Conservation (phyloP, 2,797 vertebrate species). For the Pachyuromys duprasi region DNA sequence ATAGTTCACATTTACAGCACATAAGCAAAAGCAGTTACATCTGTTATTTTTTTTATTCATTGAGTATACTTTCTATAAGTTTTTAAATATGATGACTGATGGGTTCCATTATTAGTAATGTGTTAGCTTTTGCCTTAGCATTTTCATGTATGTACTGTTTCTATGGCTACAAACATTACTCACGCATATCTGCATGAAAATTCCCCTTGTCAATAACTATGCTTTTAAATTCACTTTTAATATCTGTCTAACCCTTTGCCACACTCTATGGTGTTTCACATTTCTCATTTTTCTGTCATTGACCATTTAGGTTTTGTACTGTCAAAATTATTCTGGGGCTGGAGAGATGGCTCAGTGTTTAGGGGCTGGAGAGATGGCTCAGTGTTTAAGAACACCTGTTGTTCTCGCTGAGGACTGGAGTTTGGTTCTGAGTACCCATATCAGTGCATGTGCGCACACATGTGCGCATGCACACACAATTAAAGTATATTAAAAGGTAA, state of each 20-base stretch:
- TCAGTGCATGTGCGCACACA: too few species aligned
- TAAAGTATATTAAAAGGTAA: not conserved
- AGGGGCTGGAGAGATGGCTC: not conserved
- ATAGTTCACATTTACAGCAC: slow-evolving; percentile 45
- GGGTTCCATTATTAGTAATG: slow-evolving; percentile 46
- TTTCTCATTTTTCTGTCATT: slow-evolving; percentile 41
- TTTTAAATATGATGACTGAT: slow-evolving; percentile 44
- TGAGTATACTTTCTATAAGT: slow-evolving; percentile 53
- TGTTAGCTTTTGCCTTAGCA: not conserved
- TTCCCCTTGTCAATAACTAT: slow-evolving; percentile 47
- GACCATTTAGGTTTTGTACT: slow-evolving; percentile 60
- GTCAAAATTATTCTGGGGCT: slow-evolving; percentile 3
- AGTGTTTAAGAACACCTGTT: not conserved
- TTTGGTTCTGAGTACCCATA: not conserved
- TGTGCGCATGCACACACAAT: too few species aligned
- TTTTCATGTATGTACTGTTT: slow-evolving; percentile 54
- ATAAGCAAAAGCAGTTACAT: not conserved
- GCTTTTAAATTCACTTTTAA: slow-evolving; percentile 45
- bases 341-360: not conserved
- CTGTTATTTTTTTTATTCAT: slow-evolving; percentile 60
- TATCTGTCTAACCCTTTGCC: not conserved
- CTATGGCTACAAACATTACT: slow-evolving; percentile 5
- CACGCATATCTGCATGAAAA: slow-evolving; percentile 5
- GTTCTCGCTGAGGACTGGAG: not conserved
- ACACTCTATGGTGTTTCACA: not conserved